Percentiles rank a stretch among this genome's conserved stretches.
Evolutionary conservation across 1,140 invertebrate species (phyloP).

Genomic region (Panagrolaimus sp.): DNA sequence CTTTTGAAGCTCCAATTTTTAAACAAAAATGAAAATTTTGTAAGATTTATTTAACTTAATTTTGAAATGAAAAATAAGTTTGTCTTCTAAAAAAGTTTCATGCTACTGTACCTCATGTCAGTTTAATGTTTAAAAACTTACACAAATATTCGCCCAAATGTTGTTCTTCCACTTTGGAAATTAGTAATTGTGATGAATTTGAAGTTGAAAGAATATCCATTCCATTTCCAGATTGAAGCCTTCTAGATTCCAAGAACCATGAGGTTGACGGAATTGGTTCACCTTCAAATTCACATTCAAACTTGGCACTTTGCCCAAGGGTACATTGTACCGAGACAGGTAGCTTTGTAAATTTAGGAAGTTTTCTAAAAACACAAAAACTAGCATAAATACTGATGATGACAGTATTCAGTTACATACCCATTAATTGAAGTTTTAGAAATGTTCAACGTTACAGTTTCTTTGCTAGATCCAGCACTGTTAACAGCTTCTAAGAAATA

Average conservation of each 20-base stretch:
- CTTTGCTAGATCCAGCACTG: slow-evolving; percentile 32
- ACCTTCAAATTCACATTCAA: slow-evolving; percentile 44
- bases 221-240: slow-evolving; percentile 29
- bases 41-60: too few relatives aligned
- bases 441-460: slow-evolving; percentile 26
- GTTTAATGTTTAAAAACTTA: slow-evolving; percentile 18
- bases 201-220: slow-evolving; percentile 28
- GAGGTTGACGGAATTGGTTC: slow-evolving; percentile 31
- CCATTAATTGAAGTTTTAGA: slow-evolving; percentile 16
- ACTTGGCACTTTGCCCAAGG: slow-evolving; percentile 42
- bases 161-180: slow-evolving; percentile 24
- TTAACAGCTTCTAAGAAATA: slow-evolving; percentile 46
- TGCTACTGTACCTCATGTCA: too few relatives aligned
- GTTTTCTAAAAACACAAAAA: background rate
- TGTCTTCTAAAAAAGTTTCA: too few relatives aligned
- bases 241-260: slow-evolving; percentile 43
- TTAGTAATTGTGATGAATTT: slow-evolving; percentile 23
- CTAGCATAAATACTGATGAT: slow-evolving; percentile 17
- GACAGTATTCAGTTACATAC: slow-evolving; percentile 30
- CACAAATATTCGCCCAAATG: slow-evolving; percentile 48
- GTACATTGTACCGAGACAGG: slow-evolving; percentile 44
- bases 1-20: too few relatives aligned
- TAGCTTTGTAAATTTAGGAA: slow-evolving; percentile 37
- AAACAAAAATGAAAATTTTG: too few relatives aligned
- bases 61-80: too few relatives aligned